Evolutionary conservation across 2,797 vertebrate genomes (phyloP).

Genomic region (Hybognathus amarus): DNA sequence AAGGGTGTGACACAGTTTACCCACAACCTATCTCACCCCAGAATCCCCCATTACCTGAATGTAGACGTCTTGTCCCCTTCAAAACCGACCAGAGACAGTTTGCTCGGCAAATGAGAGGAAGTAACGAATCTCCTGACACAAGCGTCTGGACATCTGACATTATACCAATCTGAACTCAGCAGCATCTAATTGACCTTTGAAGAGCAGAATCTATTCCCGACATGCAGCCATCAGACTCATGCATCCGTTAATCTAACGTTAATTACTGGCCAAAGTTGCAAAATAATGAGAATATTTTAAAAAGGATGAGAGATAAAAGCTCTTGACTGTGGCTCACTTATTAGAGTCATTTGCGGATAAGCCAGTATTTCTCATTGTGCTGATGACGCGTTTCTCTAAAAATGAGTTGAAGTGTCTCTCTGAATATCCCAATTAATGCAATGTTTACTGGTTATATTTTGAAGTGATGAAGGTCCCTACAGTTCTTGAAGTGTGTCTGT

Average conservation of each 20-base stretch:
- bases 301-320: constrained; percentile 17
- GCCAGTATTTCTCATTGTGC: constrained; percentile 9
- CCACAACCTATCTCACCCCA: not conserved
- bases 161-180: constrained; percentile 44
- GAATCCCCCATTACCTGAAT: not conserved
- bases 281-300: constrained; percentile 14
- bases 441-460: not conserved
- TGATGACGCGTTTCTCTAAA: not conserved
- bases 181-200: constrained; percentile 42
- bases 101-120: not conserved
- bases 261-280: constrained; percentile 8
- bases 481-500: not conserved
- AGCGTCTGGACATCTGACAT: constrained; percentile 6
- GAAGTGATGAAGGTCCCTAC: not conserved
- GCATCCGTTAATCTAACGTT: constrained; percentile 48
- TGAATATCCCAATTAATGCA: not conserved
- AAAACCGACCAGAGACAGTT: not conserved
- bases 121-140: constrained; percentile 7
- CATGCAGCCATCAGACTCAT: constrained; percentile 19
- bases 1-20: not conserved
- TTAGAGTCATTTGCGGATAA: constrained; percentile 29
- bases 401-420: constrained; percentile 8
- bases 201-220: constrained; percentile 32
- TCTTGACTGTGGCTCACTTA: constrained; percentile 6
- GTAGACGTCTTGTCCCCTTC: not conserved